These are phyloP conservation scores for Sylvia borin DNA, from an alignment of 2,797 vertebrate genomes.

Conservation along the genomic window DNA sequence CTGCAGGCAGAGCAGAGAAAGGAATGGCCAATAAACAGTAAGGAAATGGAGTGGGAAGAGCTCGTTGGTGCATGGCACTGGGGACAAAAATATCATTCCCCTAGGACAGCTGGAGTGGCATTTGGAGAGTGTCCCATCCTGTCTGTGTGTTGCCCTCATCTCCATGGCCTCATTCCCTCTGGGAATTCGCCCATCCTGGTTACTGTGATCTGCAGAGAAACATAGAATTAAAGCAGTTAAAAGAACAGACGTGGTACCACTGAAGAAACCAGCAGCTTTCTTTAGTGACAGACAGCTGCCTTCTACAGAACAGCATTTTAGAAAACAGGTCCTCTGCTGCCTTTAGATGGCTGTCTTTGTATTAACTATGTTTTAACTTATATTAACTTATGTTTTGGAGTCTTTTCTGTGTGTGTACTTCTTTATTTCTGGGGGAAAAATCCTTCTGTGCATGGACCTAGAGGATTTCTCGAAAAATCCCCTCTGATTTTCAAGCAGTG, in stretches of 20 bases:
- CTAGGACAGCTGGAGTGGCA: not conserved
- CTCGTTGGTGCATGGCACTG: not conserved
- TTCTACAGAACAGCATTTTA: not conserved
- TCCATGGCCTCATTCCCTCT: not conserved
- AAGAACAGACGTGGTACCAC: not conserved
- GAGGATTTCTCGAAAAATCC: not conserved
- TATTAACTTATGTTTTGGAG: not conserved
- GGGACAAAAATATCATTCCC: not conserved
- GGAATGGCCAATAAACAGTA: not conserved
- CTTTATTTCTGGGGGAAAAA: not conserved
- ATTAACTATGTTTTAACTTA: not conserved
- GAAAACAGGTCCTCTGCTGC: not conserved
- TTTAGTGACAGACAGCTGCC: not conserved
- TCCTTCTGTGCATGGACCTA: not conserved
- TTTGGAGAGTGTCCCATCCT: not conserved
- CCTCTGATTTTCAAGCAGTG: not conserved
- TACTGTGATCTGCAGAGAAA: not conserved
- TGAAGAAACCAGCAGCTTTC: not conserved
- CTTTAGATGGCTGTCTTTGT: not conserved
- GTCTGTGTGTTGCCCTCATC: fast-evolving
- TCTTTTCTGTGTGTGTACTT: not conserved
- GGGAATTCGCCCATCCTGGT: not conserved
- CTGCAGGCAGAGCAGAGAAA: not conserved
- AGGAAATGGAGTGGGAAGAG: not conserved
- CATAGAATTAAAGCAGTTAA: not conserved